Percentiles rank a stretch among this genome's conserved stretches.
phyloP scores from a whole-genome alignment of 2,113 vertebrate species.

The Trichechus manatus region DNA sequence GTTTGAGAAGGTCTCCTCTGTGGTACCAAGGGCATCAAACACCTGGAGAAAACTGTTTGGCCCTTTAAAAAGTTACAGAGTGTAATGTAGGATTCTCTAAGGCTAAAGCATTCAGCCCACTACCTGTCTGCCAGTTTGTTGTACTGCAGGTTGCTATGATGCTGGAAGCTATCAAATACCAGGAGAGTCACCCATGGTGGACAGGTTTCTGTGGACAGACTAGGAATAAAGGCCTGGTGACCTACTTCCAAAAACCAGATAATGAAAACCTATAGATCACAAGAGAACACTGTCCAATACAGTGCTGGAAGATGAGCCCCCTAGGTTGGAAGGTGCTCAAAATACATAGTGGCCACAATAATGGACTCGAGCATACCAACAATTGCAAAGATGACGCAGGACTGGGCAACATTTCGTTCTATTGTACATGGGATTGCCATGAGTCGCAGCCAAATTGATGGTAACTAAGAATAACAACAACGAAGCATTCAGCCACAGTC shows the following conservation, averaged over 20 bases:
- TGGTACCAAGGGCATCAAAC: background rate
- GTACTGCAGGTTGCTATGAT: background rate
- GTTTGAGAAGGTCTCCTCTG: background rate
- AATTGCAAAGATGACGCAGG: background rate
- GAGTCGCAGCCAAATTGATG: background rate
- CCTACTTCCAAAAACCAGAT: background rate
- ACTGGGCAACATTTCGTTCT: background rate
- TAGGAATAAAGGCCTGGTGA: background rate
- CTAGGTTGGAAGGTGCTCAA: background rate
- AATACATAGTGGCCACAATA: background rate
- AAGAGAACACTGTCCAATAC: no score
- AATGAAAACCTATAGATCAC: no score
- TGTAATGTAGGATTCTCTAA: background rate
- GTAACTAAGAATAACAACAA: no score
- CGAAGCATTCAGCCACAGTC: background rate
- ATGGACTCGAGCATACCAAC: no score
- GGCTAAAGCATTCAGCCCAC: background rate
- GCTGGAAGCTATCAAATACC: background rate
- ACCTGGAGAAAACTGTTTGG: background rate
- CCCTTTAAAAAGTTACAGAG: background rate
- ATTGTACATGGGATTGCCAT: background rate
- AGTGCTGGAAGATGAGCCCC: no score
- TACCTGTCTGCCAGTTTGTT: background rate
- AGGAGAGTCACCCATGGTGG: background rate
- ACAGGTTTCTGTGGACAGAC: background rate